Evolutionary conservation across 1,140 invertebrate genomes (phyloP).

Genomic region (Drosophila asahinai): DNA sequence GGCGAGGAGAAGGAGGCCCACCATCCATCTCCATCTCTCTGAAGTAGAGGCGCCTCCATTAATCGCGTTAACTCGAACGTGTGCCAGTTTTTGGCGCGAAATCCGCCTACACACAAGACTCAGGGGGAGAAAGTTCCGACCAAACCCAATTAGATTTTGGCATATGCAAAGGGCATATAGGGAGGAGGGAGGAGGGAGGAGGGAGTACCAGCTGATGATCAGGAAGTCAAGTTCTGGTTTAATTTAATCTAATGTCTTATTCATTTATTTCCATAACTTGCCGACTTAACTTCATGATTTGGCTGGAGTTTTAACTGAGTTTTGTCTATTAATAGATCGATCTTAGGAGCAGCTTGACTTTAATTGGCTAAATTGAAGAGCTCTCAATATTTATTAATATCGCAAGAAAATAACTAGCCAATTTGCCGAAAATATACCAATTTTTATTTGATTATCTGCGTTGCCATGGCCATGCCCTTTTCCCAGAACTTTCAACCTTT

Average conservation of each 20-base stretch:
- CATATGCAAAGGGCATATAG: conserved; percentile 1
- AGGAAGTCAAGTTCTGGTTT: conserved; percentile 8
- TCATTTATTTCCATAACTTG: conserved; percentile 2
- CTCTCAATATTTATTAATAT: not conserved
- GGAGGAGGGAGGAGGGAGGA: too few relatives aligned
- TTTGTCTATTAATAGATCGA: too few relatives aligned
- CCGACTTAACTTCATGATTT: not conserved
- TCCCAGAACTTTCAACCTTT: conserved; percentile 7
- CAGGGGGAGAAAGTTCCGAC: conserved; percentile 16
- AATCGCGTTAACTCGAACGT: conserved; percentile 67
- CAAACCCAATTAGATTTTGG: conserved; percentile 39
- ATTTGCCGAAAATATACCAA: conserved; percentile 11
- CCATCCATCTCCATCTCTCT: not conserved
- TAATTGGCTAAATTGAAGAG: not conserved
- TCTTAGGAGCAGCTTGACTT: not conserved
- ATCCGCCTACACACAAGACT: conserved; percentile 5
- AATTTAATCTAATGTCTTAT: conserved; percentile 13
- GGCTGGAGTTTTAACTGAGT: not conserved
- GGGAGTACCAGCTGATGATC: conserved; percentile 5
- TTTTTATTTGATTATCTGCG: conserved; percentile 24
- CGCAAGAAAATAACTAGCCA: not conserved
- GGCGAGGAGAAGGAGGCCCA: not conserved
- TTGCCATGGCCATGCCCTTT: not conserved
- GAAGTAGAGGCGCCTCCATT: conserved; percentile 50
- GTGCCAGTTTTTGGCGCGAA: conserved; percentile 25